These are phyloP conservation scores for Pristionchus mayeri DNA, from an alignment of 2,888 invertebrate species.

Conservation along the genomic window DNA sequence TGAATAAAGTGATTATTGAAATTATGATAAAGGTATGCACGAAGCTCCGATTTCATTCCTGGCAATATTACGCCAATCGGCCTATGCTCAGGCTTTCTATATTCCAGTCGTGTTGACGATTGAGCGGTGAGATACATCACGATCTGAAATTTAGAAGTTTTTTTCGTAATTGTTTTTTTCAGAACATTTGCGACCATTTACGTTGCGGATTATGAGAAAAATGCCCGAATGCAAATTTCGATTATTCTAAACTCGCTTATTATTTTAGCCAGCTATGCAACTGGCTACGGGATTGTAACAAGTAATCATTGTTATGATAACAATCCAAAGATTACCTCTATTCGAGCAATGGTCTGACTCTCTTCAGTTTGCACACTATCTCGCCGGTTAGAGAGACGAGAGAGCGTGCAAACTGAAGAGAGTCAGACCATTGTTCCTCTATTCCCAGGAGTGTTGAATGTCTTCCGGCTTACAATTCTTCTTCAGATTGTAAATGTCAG, in stretches of 20 bases:
- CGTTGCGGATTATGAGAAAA: background rate
- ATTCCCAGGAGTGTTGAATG: no score
- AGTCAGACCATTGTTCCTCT: no score
- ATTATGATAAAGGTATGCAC: background rate
- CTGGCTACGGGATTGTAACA: background rate
- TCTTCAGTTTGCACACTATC: no score
- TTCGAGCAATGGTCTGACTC: no score
- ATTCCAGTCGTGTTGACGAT: background rate
- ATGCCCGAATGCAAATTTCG: background rate
- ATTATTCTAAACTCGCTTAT: background rate
- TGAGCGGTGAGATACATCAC: background rate
- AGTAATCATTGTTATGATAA: no score
- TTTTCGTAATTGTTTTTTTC: background rate
- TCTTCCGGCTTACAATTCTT: no score
- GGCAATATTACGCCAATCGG: background rate
- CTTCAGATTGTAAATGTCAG: no score
- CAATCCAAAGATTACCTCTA: no score
- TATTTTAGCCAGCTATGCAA: background rate
- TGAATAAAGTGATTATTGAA: no score
- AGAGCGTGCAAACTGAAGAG: no score
- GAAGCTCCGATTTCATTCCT: background rate
- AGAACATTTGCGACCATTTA: background rate
- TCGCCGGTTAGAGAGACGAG: no score
- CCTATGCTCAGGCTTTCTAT: background rate
- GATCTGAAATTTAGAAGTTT: background rate